Evolutionary conservation across 2,113 vertebrate species (phyloP).

Genomic region (Elephas maximus): DNA sequence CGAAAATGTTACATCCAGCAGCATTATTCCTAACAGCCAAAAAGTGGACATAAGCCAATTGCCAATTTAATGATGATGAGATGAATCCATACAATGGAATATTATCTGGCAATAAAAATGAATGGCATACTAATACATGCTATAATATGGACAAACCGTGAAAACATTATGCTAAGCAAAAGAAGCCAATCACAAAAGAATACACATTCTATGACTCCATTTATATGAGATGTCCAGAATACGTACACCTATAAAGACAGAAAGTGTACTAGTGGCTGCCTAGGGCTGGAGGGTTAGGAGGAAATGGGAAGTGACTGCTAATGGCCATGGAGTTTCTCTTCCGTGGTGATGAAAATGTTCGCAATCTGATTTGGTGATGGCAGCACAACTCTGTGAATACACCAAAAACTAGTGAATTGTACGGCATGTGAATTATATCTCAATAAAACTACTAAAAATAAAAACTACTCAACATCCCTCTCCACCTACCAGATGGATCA

Average conservation of each 20-base stretch:
- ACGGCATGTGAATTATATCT: not conserved
- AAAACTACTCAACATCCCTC: not conserved
- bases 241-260: not conserved
- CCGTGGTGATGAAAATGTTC: not conserved
- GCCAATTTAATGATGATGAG: not conserved
- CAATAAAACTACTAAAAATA: not conserved
- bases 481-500: not conserved
- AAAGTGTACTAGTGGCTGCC: not conserved
- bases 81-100: not conserved
- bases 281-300: not conserved
- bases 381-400: not conserved
- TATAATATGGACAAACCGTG: not conserved
- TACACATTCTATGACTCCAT: not conserved
- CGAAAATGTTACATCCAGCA: constrained; percentile 5
- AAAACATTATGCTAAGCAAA: constrained; percentile 29
- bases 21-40: not conserved
- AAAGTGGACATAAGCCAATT: not conserved
- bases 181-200: constrained; percentile 34
- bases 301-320: not conserved
- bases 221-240: constrained; percentile 19
- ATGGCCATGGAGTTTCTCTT: not conserved
- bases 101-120: constrained; percentile 21
- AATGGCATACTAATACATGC: not conserved
- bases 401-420: not conserved
- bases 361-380: not conserved